A percentile compares a stretch with the other conserved stretches of the same genome.
Evolutionary conservation across 2,797 vertebrate genomes (phyloP).

Genomic region (Peromyscus eremicus): DNA sequence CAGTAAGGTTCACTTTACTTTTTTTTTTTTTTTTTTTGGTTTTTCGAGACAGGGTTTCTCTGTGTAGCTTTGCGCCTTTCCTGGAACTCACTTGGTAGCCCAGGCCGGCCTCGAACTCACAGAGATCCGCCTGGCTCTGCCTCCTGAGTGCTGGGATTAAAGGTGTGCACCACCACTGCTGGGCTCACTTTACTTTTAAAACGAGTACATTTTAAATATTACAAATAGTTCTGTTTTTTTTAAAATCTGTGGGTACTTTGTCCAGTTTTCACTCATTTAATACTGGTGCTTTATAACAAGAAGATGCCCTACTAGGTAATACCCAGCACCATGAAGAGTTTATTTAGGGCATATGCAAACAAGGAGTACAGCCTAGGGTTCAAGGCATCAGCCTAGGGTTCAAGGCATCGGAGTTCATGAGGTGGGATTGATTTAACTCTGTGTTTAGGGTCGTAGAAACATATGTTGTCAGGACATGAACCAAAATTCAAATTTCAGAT

Average conservation of each 20-base stretch:
- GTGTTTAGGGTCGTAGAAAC: not conserved
- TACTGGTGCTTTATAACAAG: not conserved
- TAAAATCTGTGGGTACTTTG: not conserved
- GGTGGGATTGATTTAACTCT: not conserved
- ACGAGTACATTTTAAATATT: conserved; percentile 11
- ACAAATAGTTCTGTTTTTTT: not conserved
- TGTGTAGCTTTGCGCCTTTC: too few species aligned
- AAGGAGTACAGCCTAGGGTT: not conserved
- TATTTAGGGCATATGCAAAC: not conserved
- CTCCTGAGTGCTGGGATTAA: too few species aligned
- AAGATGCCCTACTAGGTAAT: not conserved
- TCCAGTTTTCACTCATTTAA: conserved; percentile 15
- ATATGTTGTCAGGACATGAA: not conserved
- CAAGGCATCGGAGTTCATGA: not conserved
- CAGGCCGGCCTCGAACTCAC: too few species aligned
- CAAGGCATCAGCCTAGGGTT: not conserved
- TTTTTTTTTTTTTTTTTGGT: too few species aligned
- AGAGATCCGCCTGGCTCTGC: too few species aligned
- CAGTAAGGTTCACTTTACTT: conserved; percentile 46
- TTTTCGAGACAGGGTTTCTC: too few species aligned
- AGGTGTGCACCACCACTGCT: too few species aligned
- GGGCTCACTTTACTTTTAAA: conserved; percentile 38
- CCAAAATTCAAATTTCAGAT: conserved; percentile 41
- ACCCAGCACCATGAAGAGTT: not conserved
- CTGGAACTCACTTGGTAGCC: too few species aligned